phyloP scores from a whole-genome alignment of 2,797 vertebrate genomes.

The Enteromius trimaculatus region DNA sequence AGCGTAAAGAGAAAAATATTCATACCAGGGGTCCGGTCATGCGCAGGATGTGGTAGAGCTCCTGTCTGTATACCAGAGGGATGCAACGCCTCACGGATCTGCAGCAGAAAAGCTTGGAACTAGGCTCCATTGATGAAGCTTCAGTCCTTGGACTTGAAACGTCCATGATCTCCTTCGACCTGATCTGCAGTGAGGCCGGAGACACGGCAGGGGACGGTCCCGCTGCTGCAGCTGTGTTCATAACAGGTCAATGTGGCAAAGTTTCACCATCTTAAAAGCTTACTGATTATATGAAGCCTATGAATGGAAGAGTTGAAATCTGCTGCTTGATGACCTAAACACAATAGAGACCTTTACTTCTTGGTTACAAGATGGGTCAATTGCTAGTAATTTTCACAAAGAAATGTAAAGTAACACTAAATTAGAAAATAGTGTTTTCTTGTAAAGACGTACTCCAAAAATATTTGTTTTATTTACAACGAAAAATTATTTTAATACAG shows the following conservation, averaged over 20 bases:
- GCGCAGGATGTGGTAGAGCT: slow-evolving; percentile 75
- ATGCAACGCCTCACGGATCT: slow-evolving; percentile 61
- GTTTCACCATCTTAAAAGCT: slow-evolving; percentile 61
- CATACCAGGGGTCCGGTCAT: slow-evolving; percentile 81
- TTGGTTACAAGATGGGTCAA: neutral
- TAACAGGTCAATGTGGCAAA: slow-evolving; percentile 50
- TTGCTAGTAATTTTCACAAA: neutral
- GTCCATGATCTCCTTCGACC: slow-evolving; percentile 47
- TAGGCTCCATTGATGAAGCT: slow-evolving; percentile 40
- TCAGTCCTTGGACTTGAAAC: slow-evolving; percentile 44
- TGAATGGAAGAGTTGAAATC: neutral
- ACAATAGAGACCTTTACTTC: neutral
- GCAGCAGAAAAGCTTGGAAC: slow-evolving; percentile 70
- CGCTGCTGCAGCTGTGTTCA: slow-evolving; percentile 40
- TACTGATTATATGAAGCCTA: slow-evolving; percentile 63
- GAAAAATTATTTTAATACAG: neutral
- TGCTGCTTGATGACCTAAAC: neutral
- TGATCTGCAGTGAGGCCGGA: slow-evolving; percentile 33
- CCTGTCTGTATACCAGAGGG: slow-evolving; percentile 70
- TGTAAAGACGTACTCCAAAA: neutral
- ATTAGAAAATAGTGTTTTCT: neutral
- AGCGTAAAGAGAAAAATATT: neutral
- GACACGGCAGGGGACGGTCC: neutral
- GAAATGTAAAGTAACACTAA: neutral
- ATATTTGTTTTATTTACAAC: neutral